Conservation (phyloP, 2,113 vertebrate genomes). For the Bubalus kerabau region DNA sequence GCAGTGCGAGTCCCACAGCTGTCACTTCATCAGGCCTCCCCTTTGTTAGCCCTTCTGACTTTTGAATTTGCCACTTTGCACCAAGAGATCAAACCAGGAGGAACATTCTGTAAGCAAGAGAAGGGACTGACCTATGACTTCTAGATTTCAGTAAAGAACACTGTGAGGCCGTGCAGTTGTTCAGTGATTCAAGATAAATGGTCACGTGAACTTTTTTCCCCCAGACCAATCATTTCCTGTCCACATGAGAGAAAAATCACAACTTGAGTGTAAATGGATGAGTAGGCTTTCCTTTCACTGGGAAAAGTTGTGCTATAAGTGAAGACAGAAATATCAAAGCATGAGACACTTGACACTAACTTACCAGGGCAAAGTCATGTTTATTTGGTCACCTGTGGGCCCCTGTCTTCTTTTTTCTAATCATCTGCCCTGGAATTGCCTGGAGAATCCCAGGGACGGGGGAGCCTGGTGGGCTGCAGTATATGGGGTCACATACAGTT, state of each 20-base stretch:
- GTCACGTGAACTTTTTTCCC: neutral
- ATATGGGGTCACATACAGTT: too few species aligned
- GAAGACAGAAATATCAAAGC: conserved; percentile 22
- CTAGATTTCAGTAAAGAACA: neutral
- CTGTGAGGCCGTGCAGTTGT: rapidly evolving
- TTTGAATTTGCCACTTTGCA: conserved; percentile 38
- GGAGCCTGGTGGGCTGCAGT: neutral
- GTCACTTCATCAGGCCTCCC: neutral
- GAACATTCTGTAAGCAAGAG: neutral
- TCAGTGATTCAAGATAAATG: neutral
- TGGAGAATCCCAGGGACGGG: neutral
- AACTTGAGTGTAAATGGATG: neutral
- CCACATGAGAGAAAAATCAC: neutral
- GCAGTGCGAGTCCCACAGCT: neutral
- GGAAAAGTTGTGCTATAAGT: conserved; percentile 23
- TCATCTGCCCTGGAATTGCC: neutral
- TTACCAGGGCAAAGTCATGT: conserved; percentile 22
- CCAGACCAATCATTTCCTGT: neutral
- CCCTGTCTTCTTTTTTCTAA: neutral
- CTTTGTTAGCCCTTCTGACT: conserved; percentile 33
- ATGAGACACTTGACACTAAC: conserved; percentile 27
- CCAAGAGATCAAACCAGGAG: neutral
- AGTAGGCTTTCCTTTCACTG: neutral
- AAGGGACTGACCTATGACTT: neutral
- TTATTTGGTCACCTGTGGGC: conserved; percentile 38